Conservation (phyloP, 2,113 vertebrate species). For the Lepisosteus osseus region DNA sequence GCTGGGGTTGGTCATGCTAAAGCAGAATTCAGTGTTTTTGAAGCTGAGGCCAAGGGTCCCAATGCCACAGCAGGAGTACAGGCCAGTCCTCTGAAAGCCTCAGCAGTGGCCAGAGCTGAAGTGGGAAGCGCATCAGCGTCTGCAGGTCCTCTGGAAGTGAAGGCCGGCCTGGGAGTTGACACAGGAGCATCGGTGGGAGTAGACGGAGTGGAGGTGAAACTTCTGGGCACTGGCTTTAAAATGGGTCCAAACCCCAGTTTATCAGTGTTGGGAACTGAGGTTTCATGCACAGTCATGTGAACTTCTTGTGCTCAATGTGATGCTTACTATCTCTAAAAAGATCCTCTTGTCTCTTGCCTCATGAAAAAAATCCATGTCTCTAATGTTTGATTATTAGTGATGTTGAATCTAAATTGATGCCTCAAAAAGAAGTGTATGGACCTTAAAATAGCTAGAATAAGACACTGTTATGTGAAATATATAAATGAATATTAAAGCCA, state of each 20-base stretch:
- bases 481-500: no score
- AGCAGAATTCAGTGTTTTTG: slow-evolving; percentile 19
- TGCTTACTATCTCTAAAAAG: no score
- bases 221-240: slow-evolving; percentile 20
- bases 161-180: slow-evolving; percentile 18
- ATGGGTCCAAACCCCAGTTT: neutral
- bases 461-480: no score
- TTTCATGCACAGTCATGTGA: no score
- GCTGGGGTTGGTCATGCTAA: slow-evolving; percentile 22
- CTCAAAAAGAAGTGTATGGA: no score
- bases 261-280: neutral
- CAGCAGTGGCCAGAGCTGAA: slow-evolving; percentile 26
- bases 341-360: no score
- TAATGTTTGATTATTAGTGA: no score
- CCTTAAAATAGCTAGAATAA: no score
- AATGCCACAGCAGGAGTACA: slow-evolving; percentile 12
- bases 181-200: neutral
- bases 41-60: slow-evolving; percentile 24
- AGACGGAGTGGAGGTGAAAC: slow-evolving; percentile 12
- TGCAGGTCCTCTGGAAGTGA: slow-evolving; percentile 24
- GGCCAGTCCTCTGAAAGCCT: neutral
- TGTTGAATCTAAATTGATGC: no score
- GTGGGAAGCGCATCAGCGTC: slow-evolving; percentile 23
- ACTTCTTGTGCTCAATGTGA: no score
- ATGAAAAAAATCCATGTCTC: no score